Conservation (phyloP, 2,888 invertebrate species). For the Mylabris sibirica region DNA sequence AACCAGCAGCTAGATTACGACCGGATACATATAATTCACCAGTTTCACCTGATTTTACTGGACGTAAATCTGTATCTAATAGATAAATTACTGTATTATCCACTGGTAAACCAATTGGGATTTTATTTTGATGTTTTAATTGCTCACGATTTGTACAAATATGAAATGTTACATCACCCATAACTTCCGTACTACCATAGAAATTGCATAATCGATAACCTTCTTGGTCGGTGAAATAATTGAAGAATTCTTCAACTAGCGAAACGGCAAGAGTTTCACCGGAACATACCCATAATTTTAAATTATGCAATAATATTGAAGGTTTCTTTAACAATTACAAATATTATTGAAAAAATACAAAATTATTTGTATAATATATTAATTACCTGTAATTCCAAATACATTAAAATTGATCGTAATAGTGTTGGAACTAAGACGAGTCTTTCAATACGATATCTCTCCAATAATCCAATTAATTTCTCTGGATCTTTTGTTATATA, state of each 20-base stretch:
- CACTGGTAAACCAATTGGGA: conserved; percentile 83
- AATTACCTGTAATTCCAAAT: conserved; percentile 67
- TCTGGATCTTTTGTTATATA: conserved; percentile 80
- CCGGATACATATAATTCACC: conserved; percentile 88
- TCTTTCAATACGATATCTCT: conserved; percentile 80
- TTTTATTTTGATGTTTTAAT: conserved; percentile 69
- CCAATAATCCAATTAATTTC: conserved; percentile 72
- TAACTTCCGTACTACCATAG: conserved; percentile 91
- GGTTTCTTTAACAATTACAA: neutral
- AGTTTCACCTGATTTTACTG: conserved; percentile 75
- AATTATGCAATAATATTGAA: conserved; percentile 59
- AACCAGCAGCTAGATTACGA: conserved; percentile 79
- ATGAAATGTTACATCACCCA: conserved; percentile 89
- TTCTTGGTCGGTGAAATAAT: conserved; percentile 71
- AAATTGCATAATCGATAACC: conserved; percentile 79
- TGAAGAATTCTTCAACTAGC: conserved; percentile 78
- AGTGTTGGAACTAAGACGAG: conserved; percentile 86
- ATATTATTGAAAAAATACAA: neutral
- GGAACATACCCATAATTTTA: conserved; percentile 86
- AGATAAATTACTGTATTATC: conserved; percentile 84
- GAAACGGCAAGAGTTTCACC: conserved; percentile 81
- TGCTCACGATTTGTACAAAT: conserved; percentile 70
- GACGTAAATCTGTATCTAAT: conserved; percentile 76
- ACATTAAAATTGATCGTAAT: conserved; percentile 79
- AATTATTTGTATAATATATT: neutral